These are phyloP conservation scores for Cantharis flavilabris DNA, from an alignment of 2,888 invertebrate species.

Conservation along the genomic window DNA sequence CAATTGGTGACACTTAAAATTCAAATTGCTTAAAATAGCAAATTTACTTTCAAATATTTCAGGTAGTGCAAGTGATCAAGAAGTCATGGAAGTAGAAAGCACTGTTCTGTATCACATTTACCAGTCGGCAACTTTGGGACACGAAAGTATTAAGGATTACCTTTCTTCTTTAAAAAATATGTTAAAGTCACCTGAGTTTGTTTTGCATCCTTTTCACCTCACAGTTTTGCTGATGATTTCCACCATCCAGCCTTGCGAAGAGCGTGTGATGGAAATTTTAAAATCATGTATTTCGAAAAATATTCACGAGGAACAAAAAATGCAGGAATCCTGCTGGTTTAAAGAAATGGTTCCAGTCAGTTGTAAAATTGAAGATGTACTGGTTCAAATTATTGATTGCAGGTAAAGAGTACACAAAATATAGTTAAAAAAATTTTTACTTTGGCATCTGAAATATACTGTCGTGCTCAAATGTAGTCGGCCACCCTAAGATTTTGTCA, in stretches of 20 bases:
- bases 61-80: constrained; percentile 57
- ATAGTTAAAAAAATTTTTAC: no score
- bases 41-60: constrained; percentile 10
- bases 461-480: no score
- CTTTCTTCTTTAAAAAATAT: constrained; percentile 57
- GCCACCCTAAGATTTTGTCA: no score
- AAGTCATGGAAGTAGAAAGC: constrained; percentile 64
- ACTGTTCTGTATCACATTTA: constrained; percentile 65
- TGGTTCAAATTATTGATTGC: constrained; percentile 56
- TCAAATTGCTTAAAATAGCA: neutral
- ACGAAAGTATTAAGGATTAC: constrained; percentile 57
- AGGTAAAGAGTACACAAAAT: constrained; percentile 48
- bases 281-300: constrained; percentile 45
- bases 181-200: constrained; percentile 61
- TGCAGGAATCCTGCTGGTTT: constrained; percentile 60
- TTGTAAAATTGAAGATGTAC: constrained; percentile 52
- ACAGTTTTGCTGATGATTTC: constrained; percentile 62
- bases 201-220: constrained; percentile 68
- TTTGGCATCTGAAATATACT: no score
- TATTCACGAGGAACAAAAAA: constrained; percentile 49
- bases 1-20: constrained; percentile 45
- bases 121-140: constrained; percentile 53
- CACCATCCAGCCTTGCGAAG: constrained; percentile 56
- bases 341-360: constrained; percentile 53
- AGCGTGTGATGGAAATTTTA: constrained; percentile 54